Evolutionary conservation across 2,888 invertebrate species (phyloP), one percentile per base, ranked within the genome.

Genomic region (Habrosyne pyritoides): DNA sequence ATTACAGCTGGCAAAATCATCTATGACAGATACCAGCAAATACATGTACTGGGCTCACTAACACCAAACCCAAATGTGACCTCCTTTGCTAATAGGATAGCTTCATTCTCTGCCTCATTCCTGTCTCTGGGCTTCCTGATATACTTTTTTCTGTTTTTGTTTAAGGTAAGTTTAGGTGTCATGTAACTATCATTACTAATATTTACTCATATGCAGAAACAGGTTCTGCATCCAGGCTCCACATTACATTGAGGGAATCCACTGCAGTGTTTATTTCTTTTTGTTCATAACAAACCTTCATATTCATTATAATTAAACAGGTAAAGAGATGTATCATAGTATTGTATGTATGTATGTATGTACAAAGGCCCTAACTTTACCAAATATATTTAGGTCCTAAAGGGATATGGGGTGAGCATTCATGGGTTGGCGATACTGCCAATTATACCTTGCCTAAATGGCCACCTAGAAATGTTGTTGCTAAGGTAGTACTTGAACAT

Each of bases 51-150:
- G 69, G 89, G 91, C 67, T 88, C 92, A 82, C 81, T 91, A 89
- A 90, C 91, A 81, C 76, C 83, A 63, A 89, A 91, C 69, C 91
- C 92, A 60, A 88, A 88, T 84, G 91, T 91, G 81, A 87, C 86
- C 58, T 87, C 83, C 59, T 87, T 83, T 72, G 86, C 90, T 61
- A 91, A 91, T 81, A 86, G 75, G 80, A 88, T 90, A 64, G 87
- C 92, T 81, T 85, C 88, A 67, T 80, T 85, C 71, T 89, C 89
- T 53, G 91, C 88, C 61, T 82, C 83, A 71, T 83, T 89, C 63
- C 73, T 91, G 69, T 86, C 81, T 61, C 60, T 96, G 91, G 96
- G 96, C 84, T 96, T 96, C 93, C 93, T 96, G 66, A 79, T 84
- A 61, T 90, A 90, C 75, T 79, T 88, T 67, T 82, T 87, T 74